phyloP scores from a whole-genome alignment of 2,888 invertebrate genomes.

The Chironomus riparius region DNA sequence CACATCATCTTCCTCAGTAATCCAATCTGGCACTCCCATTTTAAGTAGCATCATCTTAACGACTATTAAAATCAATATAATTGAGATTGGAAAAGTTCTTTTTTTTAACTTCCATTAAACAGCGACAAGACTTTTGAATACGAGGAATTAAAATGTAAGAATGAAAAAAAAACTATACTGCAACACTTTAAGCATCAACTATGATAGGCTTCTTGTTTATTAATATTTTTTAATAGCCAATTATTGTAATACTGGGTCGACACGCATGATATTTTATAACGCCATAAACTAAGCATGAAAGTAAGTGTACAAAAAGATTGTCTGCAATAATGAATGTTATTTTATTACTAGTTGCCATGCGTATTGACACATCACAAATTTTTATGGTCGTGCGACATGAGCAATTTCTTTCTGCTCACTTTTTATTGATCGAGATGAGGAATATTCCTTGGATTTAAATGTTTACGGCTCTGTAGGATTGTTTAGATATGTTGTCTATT shows the following conservation, averaged over 20 bases:
- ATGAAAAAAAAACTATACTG: background rate
- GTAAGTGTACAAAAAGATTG: no score
- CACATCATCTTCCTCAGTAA: no score
- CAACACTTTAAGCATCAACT: background rate
- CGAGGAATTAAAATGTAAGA: background rate
- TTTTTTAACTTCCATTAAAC: no score
- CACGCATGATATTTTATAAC: background rate
- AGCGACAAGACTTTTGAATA: no score
- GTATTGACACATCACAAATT: conserved; percentile 4
- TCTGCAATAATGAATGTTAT: background rate
- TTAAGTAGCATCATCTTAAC: no score
- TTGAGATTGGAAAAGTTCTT: no score
- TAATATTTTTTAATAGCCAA: background rate
- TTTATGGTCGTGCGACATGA: background rate
- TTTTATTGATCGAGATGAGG: background rate
- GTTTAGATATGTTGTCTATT: no score
- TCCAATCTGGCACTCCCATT: no score
- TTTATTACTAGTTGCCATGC: background rate
- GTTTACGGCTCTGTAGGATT: no score
- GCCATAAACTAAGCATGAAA: background rate
- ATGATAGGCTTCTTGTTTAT: background rate
- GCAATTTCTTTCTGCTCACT: background rate
- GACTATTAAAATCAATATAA: no score
- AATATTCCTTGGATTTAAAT: no score
- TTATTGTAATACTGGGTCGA: background rate